Conservation (phyloP, 2,888 invertebrate genomes). For the Rhamnusium bicolor region DNA sequence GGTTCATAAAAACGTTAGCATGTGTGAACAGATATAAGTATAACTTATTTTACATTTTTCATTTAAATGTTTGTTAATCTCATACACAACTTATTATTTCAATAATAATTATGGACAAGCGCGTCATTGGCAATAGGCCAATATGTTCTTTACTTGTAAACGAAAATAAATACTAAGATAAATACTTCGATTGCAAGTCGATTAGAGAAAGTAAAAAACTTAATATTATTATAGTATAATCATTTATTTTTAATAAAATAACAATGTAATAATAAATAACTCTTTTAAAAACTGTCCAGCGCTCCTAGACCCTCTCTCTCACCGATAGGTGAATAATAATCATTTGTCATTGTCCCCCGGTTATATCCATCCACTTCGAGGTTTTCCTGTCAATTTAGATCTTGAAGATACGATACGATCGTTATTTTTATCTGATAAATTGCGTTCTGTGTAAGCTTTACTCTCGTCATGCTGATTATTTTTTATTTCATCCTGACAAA, state of each 20-base stretch:
- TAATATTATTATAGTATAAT: background rate
- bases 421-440: slow-evolving; percentile 40
- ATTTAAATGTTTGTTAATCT: background rate
- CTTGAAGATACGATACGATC: slow-evolving; percentile 42
- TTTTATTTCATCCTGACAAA: slow-evolving; percentile 5
- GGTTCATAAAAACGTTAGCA: background rate
- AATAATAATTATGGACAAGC: background rate
- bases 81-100: background rate
- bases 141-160: background rate
- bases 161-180: background rate
- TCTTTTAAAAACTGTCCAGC: background rate
- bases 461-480: slow-evolving; percentile 9
- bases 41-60: background rate
- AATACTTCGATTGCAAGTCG: too few species aligned
- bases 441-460: slow-evolving; percentile 36
- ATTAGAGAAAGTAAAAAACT: background rate
- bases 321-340: background rate
- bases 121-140: background rate
- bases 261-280: background rate
- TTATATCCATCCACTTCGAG: slow-evolving; percentile 55
- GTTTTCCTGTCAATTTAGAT: slow-evolving; percentile 54
- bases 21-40: background rate
- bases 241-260: background rate
- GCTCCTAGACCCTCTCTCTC: background rate
- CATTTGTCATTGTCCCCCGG: background rate